These are phyloP conservation scores for Nylanderia fulva DNA, from an alignment of 1,140 invertebrate genomes.

Conservation along the genomic window DNA sequence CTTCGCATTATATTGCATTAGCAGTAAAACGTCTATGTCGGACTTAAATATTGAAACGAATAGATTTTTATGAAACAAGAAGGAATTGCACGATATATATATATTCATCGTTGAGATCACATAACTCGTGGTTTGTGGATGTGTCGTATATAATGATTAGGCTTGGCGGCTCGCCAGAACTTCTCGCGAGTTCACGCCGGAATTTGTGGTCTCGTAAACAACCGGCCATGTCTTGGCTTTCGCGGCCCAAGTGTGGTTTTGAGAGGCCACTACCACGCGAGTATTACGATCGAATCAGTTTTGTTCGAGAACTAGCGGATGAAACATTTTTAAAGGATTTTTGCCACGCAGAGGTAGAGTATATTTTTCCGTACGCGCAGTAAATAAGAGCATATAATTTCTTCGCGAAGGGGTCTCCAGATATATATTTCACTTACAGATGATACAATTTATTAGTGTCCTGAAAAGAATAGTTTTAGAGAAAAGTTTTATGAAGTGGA, in stretches of 20 bases:
- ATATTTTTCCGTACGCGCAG: not conserved
- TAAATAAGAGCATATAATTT: constrained; percentile 10
- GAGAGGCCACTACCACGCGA: constrained; percentile 22
- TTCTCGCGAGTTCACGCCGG: constrained; percentile 70
- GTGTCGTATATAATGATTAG: constrained; percentile 67
- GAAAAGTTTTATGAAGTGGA: not conserved
- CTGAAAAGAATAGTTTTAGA: not conserved
- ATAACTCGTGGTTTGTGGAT: constrained; percentile 69
- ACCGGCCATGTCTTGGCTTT: constrained; percentile 54
- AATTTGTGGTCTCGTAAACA: constrained; percentile 75
- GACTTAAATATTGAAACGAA: not conserved
- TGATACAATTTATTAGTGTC: constrained; percentile 47
- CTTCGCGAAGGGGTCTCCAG: constrained; percentile 1
- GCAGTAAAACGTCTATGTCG: not conserved
- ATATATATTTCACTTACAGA: constrained; percentile 20
- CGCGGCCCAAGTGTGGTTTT: constrained; percentile 23
- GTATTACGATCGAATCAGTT: constrained; percentile 46
- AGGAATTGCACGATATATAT: constrained; percentile 1
- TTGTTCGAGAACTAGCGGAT: constrained; percentile 30
- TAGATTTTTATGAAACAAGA: constrained; percentile 32
- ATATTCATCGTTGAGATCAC: constrained; percentile 41
- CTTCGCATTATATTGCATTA: constrained; percentile 6
- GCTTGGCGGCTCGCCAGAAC: constrained; percentile 68
- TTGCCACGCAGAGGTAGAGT: not conserved
- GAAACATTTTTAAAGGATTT: constrained; percentile 12